Evolutionary conservation across 2,888 invertebrate species (phyloP), one percentile per base, ranked within the genome.

Genomic region (Fragum whitleyi): DNA sequence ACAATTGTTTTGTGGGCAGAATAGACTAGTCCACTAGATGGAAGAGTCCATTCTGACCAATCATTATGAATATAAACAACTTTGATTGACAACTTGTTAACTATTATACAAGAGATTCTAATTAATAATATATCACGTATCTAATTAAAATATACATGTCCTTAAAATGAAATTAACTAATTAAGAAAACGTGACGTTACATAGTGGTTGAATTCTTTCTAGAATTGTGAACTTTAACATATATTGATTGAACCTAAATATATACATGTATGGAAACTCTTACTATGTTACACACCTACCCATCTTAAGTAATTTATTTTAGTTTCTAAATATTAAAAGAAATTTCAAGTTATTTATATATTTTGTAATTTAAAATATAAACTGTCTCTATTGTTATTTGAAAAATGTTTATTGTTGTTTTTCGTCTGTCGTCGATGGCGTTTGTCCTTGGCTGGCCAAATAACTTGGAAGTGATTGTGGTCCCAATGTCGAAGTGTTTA

Each of bases 1-100:
- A n/a, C n/a, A n/a, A n/a, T n/a, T n/a, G n/a, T n/a, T n/a, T 47
- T 14, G 47, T 47, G 47, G 47, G 47, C 47, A 47, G 47, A 47
- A 47, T 14, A 47, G 47, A 47, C 47, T 9, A 47, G 47, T 47
- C 47, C 47, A 47, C 47, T 47, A 14, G 47, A 14, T 19, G n/a
- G n/a, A n/a, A n/a, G 47, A 47, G 47, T 47, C 47, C 47, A 47
- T 47, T 47, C 47, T 47, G 47, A 47, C 47, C 47, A 47, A 47
- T 47, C 47, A 47, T 47, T 14, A 47, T 47, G 5, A 14, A 9
- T 47, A 14, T 47, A n/a, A 36, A 47, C 47, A 47, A 47, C 47
- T 47, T 47, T 47, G 47, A 47, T 47, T 47, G 47, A 47, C 47
- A 47, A 47, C 47, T 9, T 47, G 47, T 47, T 47, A 9, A 19